A percentile compares a stretch with the other conserved stretches of the same genome.
phyloP scores from a whole-genome alignment of 2,888 invertebrate species.

The Zygothrica quintamaculata region DNA sequence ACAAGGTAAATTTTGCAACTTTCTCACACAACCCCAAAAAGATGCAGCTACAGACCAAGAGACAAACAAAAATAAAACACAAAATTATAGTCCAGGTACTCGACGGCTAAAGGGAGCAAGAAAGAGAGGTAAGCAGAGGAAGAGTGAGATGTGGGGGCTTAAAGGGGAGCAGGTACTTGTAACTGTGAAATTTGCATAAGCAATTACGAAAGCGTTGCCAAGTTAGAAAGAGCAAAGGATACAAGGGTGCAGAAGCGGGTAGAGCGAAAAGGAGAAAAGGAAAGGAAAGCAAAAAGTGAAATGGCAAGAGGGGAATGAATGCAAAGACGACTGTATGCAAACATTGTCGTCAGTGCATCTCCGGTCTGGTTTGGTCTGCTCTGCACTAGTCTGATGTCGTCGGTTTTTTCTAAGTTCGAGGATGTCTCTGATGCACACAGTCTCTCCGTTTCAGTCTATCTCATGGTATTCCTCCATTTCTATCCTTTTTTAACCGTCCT shows the following conservation, averaged over 20 bases:
- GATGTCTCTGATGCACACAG: no score
- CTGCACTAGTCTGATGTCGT: neutral
- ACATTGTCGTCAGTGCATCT: slow-evolving; percentile 28
- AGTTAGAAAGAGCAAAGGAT: slow-evolving; percentile 17
- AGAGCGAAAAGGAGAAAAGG: neutral
- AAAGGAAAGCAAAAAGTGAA: neutral
- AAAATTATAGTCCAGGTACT: neutral
- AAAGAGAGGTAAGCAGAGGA: neutral
- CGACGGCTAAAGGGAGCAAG: neutral
- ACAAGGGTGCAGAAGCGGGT: neutral
- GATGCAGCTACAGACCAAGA: slow-evolving; percentile 29
- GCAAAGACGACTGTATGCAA: slow-evolving; percentile 24
- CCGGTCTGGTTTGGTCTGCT: neutral
- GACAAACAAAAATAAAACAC: neutral
- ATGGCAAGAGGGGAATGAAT: no score
- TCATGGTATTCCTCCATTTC: no score
- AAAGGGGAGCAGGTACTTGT: slow-evolving; percentile 37
- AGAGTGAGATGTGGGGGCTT: neutral
- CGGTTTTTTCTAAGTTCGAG: neutral
- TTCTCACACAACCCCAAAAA: slow-evolving; percentile 27
- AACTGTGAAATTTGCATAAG: slow-evolving; percentile 76
- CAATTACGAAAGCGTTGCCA: slow-evolving; percentile 67
- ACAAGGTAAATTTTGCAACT: slow-evolving; percentile 46
- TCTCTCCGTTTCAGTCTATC: no score
- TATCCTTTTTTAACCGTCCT: no score